Conservation (phyloP, 2,888 invertebrate species). For the Aphrophora alni region DNA sequence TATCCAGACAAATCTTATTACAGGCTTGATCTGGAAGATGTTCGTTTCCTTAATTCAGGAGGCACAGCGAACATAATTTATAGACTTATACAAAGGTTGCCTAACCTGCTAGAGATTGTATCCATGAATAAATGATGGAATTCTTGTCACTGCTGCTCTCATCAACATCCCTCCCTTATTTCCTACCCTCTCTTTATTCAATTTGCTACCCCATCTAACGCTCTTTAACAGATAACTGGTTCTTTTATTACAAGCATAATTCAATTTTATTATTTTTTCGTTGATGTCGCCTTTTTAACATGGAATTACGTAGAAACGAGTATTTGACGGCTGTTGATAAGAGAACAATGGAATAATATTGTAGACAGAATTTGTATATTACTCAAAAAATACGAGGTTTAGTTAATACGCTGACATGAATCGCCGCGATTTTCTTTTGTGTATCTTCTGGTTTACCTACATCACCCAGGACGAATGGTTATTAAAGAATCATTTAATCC, state of each 20-base stretch:
- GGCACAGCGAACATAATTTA: not conserved
- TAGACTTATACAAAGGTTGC: not conserved
- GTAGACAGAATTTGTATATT: too few relatives aligned
- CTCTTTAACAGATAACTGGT: conserved; percentile 9
- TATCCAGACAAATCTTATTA: not conserved
- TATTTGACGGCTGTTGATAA: not conserved
- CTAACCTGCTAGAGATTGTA: conserved; percentile 2
- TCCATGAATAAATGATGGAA: conserved; percentile 9
- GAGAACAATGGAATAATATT: not conserved
- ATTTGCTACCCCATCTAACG: conserved; percentile 9
- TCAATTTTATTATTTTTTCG: conserved; percentile 9
- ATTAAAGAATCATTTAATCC: too few relatives aligned
- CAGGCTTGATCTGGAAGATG: not conserved
- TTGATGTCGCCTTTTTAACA: conserved; percentile 7
- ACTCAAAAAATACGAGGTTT: too few relatives aligned
- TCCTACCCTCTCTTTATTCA: not conserved
- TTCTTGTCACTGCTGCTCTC: conserved; percentile 5
- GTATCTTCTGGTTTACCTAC: too few relatives aligned
- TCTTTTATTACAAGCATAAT: conserved; percentile 2
- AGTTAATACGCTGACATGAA: too few relatives aligned
- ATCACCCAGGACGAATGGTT: too few relatives aligned
- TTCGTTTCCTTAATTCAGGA: not conserved
- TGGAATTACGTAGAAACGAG: not conserved
- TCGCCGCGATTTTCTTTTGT: too few relatives aligned
- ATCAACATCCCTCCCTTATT: not conserved